These are phyloP conservation scores for Austrolebias charrua DNA, from an alignment of 2,797 vertebrate genomes.

Conservation along the genomic window DNA sequence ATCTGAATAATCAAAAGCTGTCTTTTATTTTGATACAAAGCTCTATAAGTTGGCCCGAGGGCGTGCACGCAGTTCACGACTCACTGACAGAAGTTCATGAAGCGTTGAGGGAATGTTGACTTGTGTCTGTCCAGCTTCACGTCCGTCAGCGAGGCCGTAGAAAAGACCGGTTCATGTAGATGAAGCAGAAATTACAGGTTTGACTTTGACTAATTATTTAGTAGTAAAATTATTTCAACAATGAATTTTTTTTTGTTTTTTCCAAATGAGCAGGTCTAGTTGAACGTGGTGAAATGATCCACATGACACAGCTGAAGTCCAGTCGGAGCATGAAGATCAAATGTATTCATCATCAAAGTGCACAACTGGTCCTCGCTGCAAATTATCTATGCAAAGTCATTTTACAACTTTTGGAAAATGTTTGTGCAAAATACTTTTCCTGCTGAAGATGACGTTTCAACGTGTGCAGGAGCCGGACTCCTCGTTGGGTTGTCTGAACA, in stretches of 20 bases:
- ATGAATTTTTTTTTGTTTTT: not conserved
- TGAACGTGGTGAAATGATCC: not conserved
- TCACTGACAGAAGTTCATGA: no score
- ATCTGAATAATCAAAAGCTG: constrained; percentile 2
- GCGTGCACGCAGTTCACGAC: no score
- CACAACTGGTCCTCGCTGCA: constrained; percentile 29
- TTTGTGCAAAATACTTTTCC: constrained; percentile 43
- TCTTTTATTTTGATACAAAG: not conserved
- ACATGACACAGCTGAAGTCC: no score
- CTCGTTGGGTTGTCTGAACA: no score
- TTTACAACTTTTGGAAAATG: constrained; percentile 27
- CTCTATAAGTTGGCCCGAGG: constrained; percentile 1
- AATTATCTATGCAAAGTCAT: constrained; percentile 67
- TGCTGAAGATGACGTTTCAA: no score
- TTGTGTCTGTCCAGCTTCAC: constrained; percentile 36
- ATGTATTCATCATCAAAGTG: no score
- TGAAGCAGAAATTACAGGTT: constrained; percentile 10
- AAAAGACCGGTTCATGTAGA: constrained; percentile 5
- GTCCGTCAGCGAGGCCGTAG: constrained; percentile 13
- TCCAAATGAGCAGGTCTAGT: not conserved
- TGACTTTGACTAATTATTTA: constrained; percentile 6
- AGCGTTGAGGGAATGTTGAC: not conserved
- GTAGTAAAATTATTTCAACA: not conserved
- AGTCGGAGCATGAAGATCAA: no score
- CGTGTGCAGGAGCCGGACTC: no score